Evolutionary conservation across 2,113 vertebrate genomes (phyloP).

Genomic region (Sphyrna mokarran): DNA sequence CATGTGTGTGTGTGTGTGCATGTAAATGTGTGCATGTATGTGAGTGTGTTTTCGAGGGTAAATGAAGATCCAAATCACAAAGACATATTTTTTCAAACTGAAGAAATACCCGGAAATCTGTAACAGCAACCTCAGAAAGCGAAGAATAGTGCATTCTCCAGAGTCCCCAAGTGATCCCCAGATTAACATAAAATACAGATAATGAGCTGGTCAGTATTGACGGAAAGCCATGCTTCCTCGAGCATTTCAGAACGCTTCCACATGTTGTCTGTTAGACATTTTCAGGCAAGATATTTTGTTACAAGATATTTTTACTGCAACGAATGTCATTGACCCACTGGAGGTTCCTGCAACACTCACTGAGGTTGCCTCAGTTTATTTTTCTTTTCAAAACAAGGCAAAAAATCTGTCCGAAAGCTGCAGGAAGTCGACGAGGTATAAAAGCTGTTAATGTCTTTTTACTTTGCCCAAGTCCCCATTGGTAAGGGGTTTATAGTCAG

Average conservation of each 20-base stretch:
- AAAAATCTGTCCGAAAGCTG: not conserved
- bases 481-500: not conserved
- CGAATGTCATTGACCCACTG: not conserved
- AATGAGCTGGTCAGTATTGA: slow-evolving; percentile 25
- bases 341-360: not conserved
- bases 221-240: not conserved
- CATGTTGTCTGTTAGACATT: not conserved
- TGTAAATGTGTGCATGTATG: no score
- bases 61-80: not conserved
- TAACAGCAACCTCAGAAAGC: not conserved
- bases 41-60: not conserved
- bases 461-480: not conserved
- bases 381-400: not conserved
- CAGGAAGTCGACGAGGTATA: not conserved
- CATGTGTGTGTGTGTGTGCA: no score
- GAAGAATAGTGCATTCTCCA: not conserved
- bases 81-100: not conserved
- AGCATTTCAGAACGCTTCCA: slow-evolving; percentile 24
- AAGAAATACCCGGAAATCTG: not conserved
- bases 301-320: slow-evolving; percentile 20
- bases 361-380: not conserved
- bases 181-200: slow-evolving; percentile 22
- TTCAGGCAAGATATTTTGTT: slow-evolving; percentile 32
- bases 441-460: not conserved
- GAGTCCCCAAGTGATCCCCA: not conserved